Evolutionary conservation across 2,797 vertebrate species (phyloP), one percentile per base, ranked within the genome.

Genomic region (Mormyrops attenuatus): DNA sequence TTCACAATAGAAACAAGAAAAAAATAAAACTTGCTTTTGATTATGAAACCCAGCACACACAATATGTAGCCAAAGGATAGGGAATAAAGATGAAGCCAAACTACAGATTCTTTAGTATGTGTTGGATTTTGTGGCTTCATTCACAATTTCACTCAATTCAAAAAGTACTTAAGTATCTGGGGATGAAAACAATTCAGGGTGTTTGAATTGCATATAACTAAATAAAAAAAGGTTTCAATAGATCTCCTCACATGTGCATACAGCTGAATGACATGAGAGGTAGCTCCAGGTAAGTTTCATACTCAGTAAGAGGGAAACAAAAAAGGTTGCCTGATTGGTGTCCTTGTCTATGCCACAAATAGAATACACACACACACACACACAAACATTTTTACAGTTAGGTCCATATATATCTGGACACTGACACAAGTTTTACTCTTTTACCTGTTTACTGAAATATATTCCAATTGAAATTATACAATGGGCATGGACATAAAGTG

Each of bases 11-110:
- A 52, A 85, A 85, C 34, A 91, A 90, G 88, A 69, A 73, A 41
- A 90, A 89, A 91, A 91, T 92, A 91, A 89, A 92, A 91, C 91
- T 88, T 92, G 91, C 88, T 93, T 93, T 90, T 90, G 87, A 92
- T 93, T 92, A 86, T 89, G 89, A 91, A 90, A 89, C 91, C 91
- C 89, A 88, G 86, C 88, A 63, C 66, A 84, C 89, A 87, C 73
- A 90, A 88, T 90, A 90, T 26, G 66, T 90, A 90, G 90, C 90
- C 89, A 91, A 90, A 90, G 92, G 90, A 92, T 80, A 91, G 47
- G 69, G 60, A 90, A 92, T 30, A 26, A 26, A 88, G 91, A 92
- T 92, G 77, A 90, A 92, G 88, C 90, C 89, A 88, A 90, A 89
- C 63, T 60, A 91, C 77, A 9, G 88, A 86, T 66, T 80, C 87